phyloP scores from a whole-genome alignment of 2,797 vertebrate genomes.

The Momotus momota region DNA sequence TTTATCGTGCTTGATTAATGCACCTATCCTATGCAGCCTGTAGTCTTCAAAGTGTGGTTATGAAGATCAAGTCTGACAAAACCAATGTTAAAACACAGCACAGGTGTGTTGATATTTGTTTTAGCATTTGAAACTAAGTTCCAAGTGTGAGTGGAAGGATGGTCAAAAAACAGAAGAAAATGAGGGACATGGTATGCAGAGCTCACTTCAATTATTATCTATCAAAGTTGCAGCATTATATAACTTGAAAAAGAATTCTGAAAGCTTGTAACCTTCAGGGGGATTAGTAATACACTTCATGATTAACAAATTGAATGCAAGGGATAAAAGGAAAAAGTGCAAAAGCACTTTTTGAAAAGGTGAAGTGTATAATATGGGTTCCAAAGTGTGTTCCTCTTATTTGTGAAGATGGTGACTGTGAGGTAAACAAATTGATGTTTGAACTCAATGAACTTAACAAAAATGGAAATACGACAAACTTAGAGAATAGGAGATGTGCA shows the following conservation, averaged over 20 bases:
- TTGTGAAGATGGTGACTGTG: not conserved
- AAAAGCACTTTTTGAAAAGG: not conserved
- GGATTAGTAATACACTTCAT: not conserved
- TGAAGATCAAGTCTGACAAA: not conserved
- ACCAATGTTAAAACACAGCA: not conserved
- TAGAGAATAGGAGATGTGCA: not conserved
- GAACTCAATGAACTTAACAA: not conserved
- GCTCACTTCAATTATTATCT: not conserved
- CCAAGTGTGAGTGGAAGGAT: not conserved
- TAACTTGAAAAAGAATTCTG: not conserved
- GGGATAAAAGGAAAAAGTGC: not conserved
- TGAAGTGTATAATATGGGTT: not conserved
- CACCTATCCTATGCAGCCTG: not conserved
- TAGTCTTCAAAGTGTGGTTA: not conserved
- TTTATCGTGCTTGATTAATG: not conserved
- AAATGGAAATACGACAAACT: not conserved
- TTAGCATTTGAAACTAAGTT: not conserved
- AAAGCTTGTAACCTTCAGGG: not conserved
- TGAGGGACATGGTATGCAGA: not conserved
- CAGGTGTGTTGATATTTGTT: not conserved
- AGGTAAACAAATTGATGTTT: not conserved
- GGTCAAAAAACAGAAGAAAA: not conserved
- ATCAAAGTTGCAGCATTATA: not conserved
- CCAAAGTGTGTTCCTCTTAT: not conserved
- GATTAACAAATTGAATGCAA: not conserved